These are phyloP conservation scores for Sycophaga agraensis DNA, from an alignment of 1,140 invertebrate species.

Conservation along the genomic window DNA sequence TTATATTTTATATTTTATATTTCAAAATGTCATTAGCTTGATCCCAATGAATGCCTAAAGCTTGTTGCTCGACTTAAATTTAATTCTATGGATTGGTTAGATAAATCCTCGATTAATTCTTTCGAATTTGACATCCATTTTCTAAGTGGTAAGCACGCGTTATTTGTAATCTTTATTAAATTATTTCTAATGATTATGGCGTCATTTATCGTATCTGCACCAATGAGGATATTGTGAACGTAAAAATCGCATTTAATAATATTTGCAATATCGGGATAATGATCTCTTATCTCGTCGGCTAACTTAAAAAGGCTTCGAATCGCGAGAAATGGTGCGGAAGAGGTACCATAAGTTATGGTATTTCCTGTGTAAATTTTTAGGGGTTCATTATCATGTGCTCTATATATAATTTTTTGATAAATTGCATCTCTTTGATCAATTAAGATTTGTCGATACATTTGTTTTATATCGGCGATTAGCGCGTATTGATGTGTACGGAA, in stretches of 20 bases:
- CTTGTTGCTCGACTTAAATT: no score
- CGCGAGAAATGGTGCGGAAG: conserved; percentile 27
- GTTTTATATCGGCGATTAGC: conserved; percentile 46
- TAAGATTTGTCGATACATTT: conserved; percentile 51
- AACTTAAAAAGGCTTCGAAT: conserved; percentile 28
- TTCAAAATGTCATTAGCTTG: no score
- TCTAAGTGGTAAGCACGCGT: background rate
- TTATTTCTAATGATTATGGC: no score
- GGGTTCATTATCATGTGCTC: background rate
- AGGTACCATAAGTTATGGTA: conserved; percentile 34
- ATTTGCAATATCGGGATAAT: conserved; percentile 5
- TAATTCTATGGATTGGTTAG: background rate
- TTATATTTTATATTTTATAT: background rate
- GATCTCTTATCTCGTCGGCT: conserved; percentile 18
- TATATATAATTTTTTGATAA: conserved; percentile 39
- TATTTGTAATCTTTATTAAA: no score
- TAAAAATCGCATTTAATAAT: background rate
- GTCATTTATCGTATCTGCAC: background rate
- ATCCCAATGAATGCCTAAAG: no score
- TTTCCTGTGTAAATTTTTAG: background rate
- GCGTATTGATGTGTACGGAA: conserved; percentile 40
- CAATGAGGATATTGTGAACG: background rate
- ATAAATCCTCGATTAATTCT: no score
- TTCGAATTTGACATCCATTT: background rate
- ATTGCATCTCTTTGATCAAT: conserved; percentile 36